phyloP scores from a whole-genome alignment of 2,797 vertebrate species.

The Phaenicophaeus curvirostris region DNA sequence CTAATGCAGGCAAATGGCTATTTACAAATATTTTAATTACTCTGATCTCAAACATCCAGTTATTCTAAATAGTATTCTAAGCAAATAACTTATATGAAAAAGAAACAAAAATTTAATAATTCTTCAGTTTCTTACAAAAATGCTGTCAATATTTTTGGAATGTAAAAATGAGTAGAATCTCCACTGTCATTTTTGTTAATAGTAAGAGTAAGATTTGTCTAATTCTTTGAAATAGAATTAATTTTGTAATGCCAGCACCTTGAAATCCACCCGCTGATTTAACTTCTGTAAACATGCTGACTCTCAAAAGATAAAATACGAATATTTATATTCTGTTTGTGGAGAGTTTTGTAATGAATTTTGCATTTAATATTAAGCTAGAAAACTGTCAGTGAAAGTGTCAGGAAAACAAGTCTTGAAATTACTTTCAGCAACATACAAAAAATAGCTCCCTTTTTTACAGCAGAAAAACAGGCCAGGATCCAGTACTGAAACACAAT shows the following conservation, averaged over 20 bases:
- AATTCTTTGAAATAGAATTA: background rate
- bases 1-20: background rate
- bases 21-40: background rate
- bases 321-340: background rate
- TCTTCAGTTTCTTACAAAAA: background rate
- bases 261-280: background rate
- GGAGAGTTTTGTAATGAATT: background rate
- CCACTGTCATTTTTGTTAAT: background rate
- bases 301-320: background rate
- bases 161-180: background rate
- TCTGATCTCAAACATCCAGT: accelerated
- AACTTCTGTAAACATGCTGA: background rate
- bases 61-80: background rate
- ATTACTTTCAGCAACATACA: background rate
- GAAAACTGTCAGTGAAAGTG: background rate
- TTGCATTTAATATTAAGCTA: background rate
- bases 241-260: background rate
- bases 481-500: background rate
- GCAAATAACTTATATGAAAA: background rate
- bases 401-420: background rate
- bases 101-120: background rate
- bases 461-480: background rate
- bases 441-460: background rate
- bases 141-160: background rate
- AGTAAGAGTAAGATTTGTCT: background rate